Conservation (phyloP, 2,113 vertebrate species). For the Phalacrocorax pelagicus region DNA sequence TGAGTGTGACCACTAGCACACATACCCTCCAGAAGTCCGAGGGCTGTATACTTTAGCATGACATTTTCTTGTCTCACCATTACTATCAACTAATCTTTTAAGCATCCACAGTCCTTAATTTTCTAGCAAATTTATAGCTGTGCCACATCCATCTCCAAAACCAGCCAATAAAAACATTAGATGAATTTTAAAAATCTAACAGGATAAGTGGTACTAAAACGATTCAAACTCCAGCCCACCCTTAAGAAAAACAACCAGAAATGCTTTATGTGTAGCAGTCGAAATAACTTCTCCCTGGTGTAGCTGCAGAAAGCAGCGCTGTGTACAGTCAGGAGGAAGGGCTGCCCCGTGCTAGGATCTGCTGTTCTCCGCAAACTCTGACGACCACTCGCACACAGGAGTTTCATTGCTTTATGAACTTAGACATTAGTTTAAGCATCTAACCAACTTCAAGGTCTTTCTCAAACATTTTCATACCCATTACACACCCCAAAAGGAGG, state of each 20-base stretch:
- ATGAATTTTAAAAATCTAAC: background rate
- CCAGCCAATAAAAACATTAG: background rate
- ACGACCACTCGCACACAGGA: fast-evolving
- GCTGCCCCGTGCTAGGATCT: background rate
- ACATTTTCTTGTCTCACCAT: background rate
- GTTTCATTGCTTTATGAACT: fast-evolving
- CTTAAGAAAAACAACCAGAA: background rate
- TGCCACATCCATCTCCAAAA: background rate
- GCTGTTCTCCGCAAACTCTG: background rate
- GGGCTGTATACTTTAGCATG: background rate
- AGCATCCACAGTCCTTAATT: background rate
- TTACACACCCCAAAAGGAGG: fast-evolving
- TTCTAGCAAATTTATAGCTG: background rate
- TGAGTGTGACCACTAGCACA: fast-evolving
- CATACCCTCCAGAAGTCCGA: background rate
- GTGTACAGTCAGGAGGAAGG: too few relatives aligned
- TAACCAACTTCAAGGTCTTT: background rate
- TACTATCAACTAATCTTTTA: background rate
- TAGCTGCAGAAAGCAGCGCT: background rate
- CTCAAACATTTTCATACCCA: background rate
- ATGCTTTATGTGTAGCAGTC: background rate
- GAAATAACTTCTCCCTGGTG: background rate
- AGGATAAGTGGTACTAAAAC: background rate
- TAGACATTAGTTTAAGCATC: fast-evolving
- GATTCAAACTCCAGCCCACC: background rate